A percentile compares a stretch with the other conserved stretches of the same genome.
Conservation (phyloP, 2,797 vertebrate genomes). For the Helostoma temminkii region DNA sequence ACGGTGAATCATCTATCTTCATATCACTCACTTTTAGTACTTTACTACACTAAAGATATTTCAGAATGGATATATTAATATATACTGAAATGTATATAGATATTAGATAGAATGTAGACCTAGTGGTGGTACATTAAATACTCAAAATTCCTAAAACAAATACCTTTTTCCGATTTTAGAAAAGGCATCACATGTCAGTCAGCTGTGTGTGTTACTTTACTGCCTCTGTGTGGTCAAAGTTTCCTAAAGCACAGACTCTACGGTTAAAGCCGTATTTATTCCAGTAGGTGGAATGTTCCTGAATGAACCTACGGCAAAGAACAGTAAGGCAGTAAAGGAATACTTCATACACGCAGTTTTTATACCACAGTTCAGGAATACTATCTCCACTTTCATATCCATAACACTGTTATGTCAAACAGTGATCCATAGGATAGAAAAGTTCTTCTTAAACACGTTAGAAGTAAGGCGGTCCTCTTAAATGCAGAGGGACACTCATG, state of each 20-base stretch:
- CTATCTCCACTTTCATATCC: neutral
- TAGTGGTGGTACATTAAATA: neutral
- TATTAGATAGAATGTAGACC: no score
- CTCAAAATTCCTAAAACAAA: neutral
- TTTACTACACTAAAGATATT: no score
- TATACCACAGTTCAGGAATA: neutral
- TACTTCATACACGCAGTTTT: neutral
- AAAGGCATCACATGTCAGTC: constrained; percentile 13
- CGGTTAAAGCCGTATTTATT: neutral
- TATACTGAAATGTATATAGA: no score
- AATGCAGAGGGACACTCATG: neutral
- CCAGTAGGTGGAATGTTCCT: constrained; percentile 63
- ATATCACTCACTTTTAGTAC: no score
- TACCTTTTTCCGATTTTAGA: neutral
- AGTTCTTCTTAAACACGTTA: neutral
- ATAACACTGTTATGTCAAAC: neutral
- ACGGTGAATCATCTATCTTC: no score
- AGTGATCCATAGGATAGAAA: no score
- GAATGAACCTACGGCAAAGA: no score
- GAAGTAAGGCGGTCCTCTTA: neutral
- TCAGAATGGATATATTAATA: no score
- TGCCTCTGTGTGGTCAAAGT: constrained; percentile 61
- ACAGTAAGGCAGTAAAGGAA: no score
- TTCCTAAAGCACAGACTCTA: neutral
- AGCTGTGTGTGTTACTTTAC: constrained; percentile 38